A percentile compares a stretch with the other conserved stretches of the same genome.
Conservation (phyloP, 2,113 vertebrate species). For the Pheucticus melanocephalus region DNA sequence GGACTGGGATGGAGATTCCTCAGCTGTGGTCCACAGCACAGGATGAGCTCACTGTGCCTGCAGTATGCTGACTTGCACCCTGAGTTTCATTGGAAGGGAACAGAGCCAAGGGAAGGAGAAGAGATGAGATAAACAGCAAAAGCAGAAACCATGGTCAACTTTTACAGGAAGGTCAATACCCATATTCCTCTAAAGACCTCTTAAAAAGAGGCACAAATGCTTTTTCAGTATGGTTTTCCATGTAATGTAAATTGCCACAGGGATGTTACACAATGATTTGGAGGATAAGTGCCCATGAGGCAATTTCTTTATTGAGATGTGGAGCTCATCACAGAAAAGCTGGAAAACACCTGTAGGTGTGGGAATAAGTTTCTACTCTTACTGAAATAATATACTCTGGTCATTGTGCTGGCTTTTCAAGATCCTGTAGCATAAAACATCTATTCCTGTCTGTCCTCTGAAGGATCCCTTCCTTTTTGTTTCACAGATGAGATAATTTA, state of each 20-base stretch:
- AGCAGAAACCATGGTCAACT: conserved; percentile 33
- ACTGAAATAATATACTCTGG: not conserved
- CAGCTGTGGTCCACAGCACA: not conserved
- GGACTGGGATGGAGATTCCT: not conserved
- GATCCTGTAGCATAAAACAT: not conserved
- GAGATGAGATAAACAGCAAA: conserved; percentile 52
- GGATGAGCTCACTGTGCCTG: not conserved
- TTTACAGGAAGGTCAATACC: conserved; percentile 54
- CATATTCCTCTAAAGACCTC: conserved; percentile 32
- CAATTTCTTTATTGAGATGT: conserved; percentile 8
- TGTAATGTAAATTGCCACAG: conserved; percentile 47
- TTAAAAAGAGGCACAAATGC: conserved; percentile 39
- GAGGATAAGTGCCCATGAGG: not conserved
- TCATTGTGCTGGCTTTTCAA: not conserved
- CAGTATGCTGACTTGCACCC: not conserved
- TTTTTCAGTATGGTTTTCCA: conserved; percentile 48
- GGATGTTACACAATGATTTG: conserved; percentile 3
- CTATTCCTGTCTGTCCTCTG: not conserved
- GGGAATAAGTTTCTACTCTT: not conserved
- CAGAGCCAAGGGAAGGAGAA: conserved; percentile 24
- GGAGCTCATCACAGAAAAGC: conserved; percentile 16
- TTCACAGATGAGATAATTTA: not conserved
- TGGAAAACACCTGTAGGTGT: conserved; percentile 28
- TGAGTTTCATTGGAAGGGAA: not conserved
- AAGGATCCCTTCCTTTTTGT: not conserved